phyloP scores from a whole-genome alignment of 35 echinoderm and acorn worm genomes.

The Apostichopus californicus region DNA sequence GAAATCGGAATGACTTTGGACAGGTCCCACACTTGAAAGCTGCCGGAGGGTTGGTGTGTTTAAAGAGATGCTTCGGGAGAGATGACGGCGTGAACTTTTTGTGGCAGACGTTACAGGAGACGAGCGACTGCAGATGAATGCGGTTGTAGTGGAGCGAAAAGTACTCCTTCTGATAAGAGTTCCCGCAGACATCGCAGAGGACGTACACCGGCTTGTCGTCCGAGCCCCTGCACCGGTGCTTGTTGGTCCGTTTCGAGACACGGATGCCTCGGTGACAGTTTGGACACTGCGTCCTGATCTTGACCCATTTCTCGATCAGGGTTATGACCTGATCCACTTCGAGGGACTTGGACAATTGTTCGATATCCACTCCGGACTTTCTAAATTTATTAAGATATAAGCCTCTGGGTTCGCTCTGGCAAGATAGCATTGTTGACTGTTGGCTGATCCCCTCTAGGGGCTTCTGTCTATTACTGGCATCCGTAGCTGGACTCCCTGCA shows the following conservation, averaged over 20 bases:
- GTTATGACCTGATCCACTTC: constrained; percentile 22
- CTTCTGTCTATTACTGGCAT: not conserved
- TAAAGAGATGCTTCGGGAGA: constrained; percentile 45
- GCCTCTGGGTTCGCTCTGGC: constrained; percentile 8
- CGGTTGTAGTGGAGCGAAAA: constrained; percentile 49
- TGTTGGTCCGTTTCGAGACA: constrained; percentile 40
- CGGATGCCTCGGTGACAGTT: constrained; percentile 37
- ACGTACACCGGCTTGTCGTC: constrained; percentile 40
- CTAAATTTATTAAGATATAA: constrained; percentile 21
- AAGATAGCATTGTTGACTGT: not conserved
- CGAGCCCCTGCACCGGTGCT: constrained; percentile 44
- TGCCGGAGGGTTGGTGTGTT: constrained; percentile 50
- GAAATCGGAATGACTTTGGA: constrained; percentile 43
- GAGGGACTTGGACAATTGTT: constrained; percentile 34
- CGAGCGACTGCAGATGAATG: constrained; percentile 3
- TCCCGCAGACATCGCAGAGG: constrained; percentile 46
- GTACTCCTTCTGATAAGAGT: constrained; percentile 53
- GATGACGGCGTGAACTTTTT: constrained; percentile 51
- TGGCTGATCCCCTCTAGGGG: not conserved
- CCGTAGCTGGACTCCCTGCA: not conserved
- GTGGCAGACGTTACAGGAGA: constrained; percentile 36
- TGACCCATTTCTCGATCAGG: constrained; percentile 41
- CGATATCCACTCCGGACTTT: constrained; percentile 42
- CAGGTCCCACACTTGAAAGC: constrained; percentile 54
- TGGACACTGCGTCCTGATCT: constrained; percentile 45